Evolutionary conservation across 2,888 invertebrate genomes (phyloP), one percentile per base, ranked within the genome.

Genomic region (Himalopsyche anomala): DNA sequence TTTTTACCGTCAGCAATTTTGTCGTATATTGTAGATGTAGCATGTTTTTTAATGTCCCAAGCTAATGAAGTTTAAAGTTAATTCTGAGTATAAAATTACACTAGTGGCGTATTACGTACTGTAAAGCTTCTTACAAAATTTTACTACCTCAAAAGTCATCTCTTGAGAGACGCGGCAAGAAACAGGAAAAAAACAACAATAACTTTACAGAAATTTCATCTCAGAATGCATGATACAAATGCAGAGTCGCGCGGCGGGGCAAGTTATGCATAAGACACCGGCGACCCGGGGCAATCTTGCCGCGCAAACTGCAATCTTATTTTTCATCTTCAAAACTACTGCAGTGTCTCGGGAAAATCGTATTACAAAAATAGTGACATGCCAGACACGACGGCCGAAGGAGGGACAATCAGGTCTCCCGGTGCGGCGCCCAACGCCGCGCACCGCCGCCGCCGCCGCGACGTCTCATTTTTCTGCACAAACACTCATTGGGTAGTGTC

Each of bases 251-350:
- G 45, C 54, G 36, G 28, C 51, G 82, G 36, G 56, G 56, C 80
- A 83, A 84, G 84, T 84, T 84, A 69, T 86, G 81, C 86, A 86
- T 84, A 86, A 86, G 82, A 86, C 79, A 82, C 82, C 36, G 85
- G 81, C 82, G 56, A 85, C 82, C 82, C 54, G 55, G 69, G 82
- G 86, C 86, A 88, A 88, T 88, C 88, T 88, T 80, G 85, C 85
- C 79, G 86, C 82, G 83, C 83, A 87, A 87, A 85, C 88, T 88
- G 85, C 88, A 88, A 88, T 88, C 86, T 88, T 88, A 88, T 87
- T 87, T 88, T 88, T 88, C 88, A 88, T 88, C 86, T 88, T 84
- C 87, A 86, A 86, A 88, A 88, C 87, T 87, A 84, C 85, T 83
- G 88, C 87, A 88, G 81, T 74, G 86, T 87, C 84, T 81, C 85